These are phyloP conservation scores for Esox lucius DNA, from an alignment of 2,797 vertebrate species.

Conservation along the genomic window DNA sequence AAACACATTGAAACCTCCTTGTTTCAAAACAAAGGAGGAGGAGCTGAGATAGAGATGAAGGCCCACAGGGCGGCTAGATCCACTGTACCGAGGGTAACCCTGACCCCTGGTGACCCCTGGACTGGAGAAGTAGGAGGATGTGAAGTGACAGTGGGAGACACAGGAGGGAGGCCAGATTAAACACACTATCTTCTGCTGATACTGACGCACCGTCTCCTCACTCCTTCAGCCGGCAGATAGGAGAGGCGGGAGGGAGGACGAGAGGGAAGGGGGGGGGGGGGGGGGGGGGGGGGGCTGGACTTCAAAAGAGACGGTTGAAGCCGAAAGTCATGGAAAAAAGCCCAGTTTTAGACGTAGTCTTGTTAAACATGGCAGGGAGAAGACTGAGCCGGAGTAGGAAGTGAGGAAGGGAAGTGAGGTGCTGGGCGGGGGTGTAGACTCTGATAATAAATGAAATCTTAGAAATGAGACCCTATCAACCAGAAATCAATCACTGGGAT, in stretches of 20 bases:
- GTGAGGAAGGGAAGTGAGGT: no score
- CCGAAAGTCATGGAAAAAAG: slow-evolving; percentile 33
- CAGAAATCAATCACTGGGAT: slow-evolving; percentile 87
- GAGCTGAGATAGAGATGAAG: slow-evolving; percentile 26
- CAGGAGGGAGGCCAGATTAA: neutral
- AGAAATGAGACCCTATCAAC: slow-evolving; percentile 79
- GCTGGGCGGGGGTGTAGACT: neutral
- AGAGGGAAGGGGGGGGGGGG: slow-evolving; percentile 54
- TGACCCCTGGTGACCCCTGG: neutral
- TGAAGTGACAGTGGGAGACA: slow-evolving; percentile 28
- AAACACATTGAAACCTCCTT: neutral
- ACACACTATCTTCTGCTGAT: neutral
- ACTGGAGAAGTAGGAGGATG: neutral
- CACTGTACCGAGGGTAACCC: slow-evolving; percentile 1
- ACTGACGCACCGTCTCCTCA: neutral
- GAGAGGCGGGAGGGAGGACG: slow-evolving; percentile 53
- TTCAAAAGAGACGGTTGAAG: slow-evolving; percentile 32
- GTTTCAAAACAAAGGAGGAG: neutral
- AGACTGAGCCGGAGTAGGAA: no score
- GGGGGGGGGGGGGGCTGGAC: neutral
- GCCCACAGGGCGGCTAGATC: neutral
- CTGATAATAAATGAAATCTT: slow-evolving; percentile 63
- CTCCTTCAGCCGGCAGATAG: neutral
- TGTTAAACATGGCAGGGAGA: neutral
- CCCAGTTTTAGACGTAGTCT: neutral